These are phyloP conservation scores for Drosophila anomalipes DNA, from an alignment of 2,888 invertebrate species.

Conservation along the genomic window DNA sequence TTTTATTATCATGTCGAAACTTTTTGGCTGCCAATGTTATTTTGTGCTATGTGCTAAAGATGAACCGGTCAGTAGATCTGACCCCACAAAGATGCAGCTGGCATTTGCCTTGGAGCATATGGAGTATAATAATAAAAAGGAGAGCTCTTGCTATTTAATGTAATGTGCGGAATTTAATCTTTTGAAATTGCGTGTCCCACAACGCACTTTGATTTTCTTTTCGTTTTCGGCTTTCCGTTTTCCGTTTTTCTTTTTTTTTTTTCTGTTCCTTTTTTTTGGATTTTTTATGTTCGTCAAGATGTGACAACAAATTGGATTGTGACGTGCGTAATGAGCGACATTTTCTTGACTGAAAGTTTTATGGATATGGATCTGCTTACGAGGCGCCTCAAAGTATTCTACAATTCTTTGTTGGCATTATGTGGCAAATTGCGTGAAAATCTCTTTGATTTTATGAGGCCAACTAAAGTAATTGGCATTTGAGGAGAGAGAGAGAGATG, in stretches of 20 bases:
- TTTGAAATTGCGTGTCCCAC: slow-evolving; percentile 63
- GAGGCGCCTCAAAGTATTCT: slow-evolving; percentile 16
- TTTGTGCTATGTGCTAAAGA: slow-evolving; percentile 58
- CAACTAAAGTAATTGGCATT: slow-evolving; percentile 17
- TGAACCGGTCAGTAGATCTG: slow-evolving; percentile 63
- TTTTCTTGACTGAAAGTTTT: slow-evolving; percentile 48
- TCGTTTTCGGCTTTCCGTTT: slow-evolving; percentile 12
- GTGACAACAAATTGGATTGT: slow-evolving; percentile 75
- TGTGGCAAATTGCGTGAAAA: slow-evolving; percentile 39
- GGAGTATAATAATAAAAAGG: slow-evolving; percentile 46
- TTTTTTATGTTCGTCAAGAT: slow-evolving; percentile 54
- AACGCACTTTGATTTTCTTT: slow-evolving; percentile 55
- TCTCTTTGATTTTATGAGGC: slow-evolving; percentile 47
- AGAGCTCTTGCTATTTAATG: slow-evolving; percentile 43
- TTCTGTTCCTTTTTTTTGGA: not conserved
- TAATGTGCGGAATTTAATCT: slow-evolving; percentile 74
- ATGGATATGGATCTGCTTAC: slow-evolving; percentile 24
- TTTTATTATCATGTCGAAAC: slow-evolving; percentile 74
- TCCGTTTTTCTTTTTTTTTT: not conserved
- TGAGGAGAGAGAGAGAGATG: not conserved
- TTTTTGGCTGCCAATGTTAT: slow-evolving; percentile 56
- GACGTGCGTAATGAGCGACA: slow-evolving; percentile 70
- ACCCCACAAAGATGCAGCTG: slow-evolving; percentile 9
- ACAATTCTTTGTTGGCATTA: slow-evolving; percentile 27
- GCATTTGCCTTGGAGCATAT: not conserved